Percentiles rank a stretch among this genome's conserved stretches.
phyloP scores from a whole-genome alignment of 2,113 vertebrate genomes.

The Hymenochirus boettgeri region DNA sequence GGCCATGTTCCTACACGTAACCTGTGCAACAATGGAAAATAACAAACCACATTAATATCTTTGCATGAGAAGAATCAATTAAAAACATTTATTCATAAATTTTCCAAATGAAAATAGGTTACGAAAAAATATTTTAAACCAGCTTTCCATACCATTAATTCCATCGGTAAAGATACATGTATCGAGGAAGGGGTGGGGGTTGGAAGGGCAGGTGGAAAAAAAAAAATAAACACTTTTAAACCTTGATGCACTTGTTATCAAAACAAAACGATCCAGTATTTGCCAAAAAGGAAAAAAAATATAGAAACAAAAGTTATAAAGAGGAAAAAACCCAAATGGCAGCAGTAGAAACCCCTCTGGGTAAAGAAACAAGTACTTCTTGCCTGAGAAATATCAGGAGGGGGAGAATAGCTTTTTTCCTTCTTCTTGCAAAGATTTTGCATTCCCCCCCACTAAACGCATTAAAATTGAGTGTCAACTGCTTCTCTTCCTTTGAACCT shows the following conservation, averaged over 20 bases:
- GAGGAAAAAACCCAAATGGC: constrained; percentile 13
- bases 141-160: constrained; percentile 43
- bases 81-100: constrained; percentile 73
- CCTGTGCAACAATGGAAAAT: too few relatives aligned
- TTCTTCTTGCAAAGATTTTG: constrained; percentile 37
- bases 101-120: constrained; percentile 72
- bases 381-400: constrained; percentile 31
- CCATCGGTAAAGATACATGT: constrained; percentile 39
- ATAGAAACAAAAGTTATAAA: constrained; percentile 27
- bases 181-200: constrained; percentile 42
- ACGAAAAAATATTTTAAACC: constrained; percentile 61
- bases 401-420: constrained; percentile 28
- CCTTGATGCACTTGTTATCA: constrained; percentile 42
- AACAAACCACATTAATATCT: constrained; percentile 38
- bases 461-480: constrained; percentile 30
- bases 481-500: constrained; percentile 20
- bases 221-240: constrained; percentile 42
- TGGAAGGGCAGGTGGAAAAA: constrained; percentile 16
- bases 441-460: constrained; percentile 19
- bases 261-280: constrained; percentile 40
- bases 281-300: constrained; percentile 38
- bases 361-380: constrained; percentile 29
- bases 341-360: constrained; percentile 36
- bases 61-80: constrained; percentile 56
- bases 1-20: too few relatives aligned